A percentile compares a stretch with the other conserved stretches of the same genome.
phyloP scores from a whole-genome alignment of 1,140 invertebrate genomes.

The Heliconius congener region DNA sequence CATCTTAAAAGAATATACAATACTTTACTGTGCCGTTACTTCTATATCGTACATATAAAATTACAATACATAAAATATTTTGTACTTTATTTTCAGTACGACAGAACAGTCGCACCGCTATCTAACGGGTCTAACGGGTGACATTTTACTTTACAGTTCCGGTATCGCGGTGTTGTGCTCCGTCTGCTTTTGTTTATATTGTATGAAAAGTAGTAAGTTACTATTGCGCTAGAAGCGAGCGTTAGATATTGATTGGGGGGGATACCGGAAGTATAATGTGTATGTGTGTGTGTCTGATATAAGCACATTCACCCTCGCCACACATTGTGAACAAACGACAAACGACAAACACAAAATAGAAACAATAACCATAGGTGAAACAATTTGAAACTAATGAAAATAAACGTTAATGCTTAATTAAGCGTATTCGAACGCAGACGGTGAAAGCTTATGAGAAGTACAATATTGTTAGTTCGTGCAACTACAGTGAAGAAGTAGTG shows the following conservation, averaged over 20 bases:
- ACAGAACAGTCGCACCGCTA: slow-evolving; percentile 64
- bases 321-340: slow-evolving; percentile 34
- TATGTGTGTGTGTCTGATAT: background rate
- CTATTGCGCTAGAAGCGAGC: no score
- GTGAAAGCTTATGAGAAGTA: slow-evolving; percentile 72
- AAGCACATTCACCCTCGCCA: slow-evolving; percentile 36
- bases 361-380: slow-evolving; percentile 39
- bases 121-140: slow-evolving; percentile 55
- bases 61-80: slow-evolving; percentile 81
- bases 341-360: slow-evolving; percentile 27
- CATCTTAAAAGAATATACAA: slow-evolving; percentile 75
- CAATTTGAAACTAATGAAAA: slow-evolving; percentile 21
- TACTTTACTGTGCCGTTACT: slow-evolving; percentile 70
- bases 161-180: background rate
- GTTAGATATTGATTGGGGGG: background rate
- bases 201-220: no score
- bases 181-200: background rate
- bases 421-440: slow-evolving; percentile 51
- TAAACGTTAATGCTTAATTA: slow-evolving; percentile 32
- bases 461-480: slow-evolving; percentile 70
- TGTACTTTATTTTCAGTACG: slow-evolving; percentile 77
- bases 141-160: background rate
- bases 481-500: slow-evolving; percentile 15
- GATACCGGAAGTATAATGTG: background rate
- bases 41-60: slow-evolving; percentile 77